These are phyloP conservation scores for Carpatolechia fugitivella DNA, from an alignment of 2,888 invertebrate species.

Conservation along the genomic window DNA sequence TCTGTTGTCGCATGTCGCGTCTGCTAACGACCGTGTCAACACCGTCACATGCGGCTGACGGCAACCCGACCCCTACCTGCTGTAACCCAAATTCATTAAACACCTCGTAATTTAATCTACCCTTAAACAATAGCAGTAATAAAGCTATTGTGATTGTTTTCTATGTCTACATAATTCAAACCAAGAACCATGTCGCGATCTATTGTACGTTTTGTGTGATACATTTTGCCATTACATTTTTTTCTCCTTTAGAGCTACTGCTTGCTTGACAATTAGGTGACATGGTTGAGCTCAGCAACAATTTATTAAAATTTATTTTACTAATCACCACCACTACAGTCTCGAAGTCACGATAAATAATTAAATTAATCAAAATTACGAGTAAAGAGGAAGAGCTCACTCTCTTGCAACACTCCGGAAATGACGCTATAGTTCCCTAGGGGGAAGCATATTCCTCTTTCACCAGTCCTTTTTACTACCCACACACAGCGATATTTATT, in stretches of 20 bases:
- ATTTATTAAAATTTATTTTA: too few relatives aligned
- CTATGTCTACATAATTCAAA: too few relatives aligned
- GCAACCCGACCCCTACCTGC: slow-evolving; percentile 25
- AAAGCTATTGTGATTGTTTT: neutral
- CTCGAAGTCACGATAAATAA: neutral
- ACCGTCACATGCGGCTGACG: slow-evolving; percentile 29
- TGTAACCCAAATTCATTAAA: slow-evolving; percentile 13
- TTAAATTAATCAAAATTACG: slow-evolving; percentile 1
- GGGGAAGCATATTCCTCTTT: slow-evolving; percentile 17
- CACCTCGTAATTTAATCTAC: slow-evolving; percentile 6
- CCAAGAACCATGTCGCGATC: too few relatives aligned
- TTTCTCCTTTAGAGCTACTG: too few relatives aligned
- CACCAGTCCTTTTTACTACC: slow-evolving; percentile 3
- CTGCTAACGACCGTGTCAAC: slow-evolving; percentile 33
- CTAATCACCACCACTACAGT: too few relatives aligned
- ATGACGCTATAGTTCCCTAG: slow-evolving; percentile 15
- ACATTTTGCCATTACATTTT: too few relatives aligned
- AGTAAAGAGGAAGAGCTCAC: slow-evolving; percentile 14
- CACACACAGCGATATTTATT: slow-evolving; percentile 1
- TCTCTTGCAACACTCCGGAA: slow-evolving; percentile 15
- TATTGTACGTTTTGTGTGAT: too few relatives aligned
- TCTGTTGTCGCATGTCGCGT: slow-evolving; percentile 40
- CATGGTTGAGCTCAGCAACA: too few relatives aligned
- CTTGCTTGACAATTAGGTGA: too few relatives aligned
- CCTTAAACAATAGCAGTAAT: slow-evolving; percentile 5